Conservation (phyloP, 2,888 invertebrate species). For the Malacosoma neustria region DNA sequence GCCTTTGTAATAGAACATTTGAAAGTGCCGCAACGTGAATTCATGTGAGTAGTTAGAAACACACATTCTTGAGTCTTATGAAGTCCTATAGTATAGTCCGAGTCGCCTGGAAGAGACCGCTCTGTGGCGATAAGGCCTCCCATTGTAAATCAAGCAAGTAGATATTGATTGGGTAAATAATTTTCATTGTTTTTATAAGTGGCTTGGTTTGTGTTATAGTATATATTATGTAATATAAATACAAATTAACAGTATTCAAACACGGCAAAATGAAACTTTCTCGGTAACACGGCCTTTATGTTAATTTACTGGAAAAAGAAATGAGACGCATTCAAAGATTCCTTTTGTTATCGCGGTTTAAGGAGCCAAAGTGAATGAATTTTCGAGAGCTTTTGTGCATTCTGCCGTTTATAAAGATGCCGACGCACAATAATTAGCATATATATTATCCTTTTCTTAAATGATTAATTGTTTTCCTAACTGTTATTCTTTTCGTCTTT, state of each 20-base stretch:
- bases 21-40: too few relatives aligned
- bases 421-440: constrained; percentile 21
- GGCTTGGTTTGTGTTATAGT: too few relatives aligned
- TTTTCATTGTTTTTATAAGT: too few relatives aligned
- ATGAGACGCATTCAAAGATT: constrained; percentile 19
- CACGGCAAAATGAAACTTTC: neutral
- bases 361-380: constrained; percentile 25
- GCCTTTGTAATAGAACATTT: too few relatives aligned
- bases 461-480: constrained; percentile 26
- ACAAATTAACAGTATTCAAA: neutral
- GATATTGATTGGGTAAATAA: too few relatives aligned
- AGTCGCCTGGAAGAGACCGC: too few relatives aligned
- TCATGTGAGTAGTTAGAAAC: too few relatives aligned
- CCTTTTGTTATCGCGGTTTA: constrained; percentile 21
- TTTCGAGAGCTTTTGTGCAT: constrained; percentile 21
- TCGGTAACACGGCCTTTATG: neutral
- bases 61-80: too few relatives aligned
- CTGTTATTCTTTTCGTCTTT: constrained; percentile 13
- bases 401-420: constrained; percentile 19
- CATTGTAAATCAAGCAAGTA: too few relatives aligned
- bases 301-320: neutral
- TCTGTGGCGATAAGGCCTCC: too few relatives aligned
- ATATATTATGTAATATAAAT: neutral
- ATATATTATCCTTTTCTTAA: constrained; percentile 22
- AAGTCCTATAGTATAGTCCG: too few relatives aligned